Conservation (phyloP, 2,888 invertebrate genomes). For the Dysmachus trigonus region DNA sequence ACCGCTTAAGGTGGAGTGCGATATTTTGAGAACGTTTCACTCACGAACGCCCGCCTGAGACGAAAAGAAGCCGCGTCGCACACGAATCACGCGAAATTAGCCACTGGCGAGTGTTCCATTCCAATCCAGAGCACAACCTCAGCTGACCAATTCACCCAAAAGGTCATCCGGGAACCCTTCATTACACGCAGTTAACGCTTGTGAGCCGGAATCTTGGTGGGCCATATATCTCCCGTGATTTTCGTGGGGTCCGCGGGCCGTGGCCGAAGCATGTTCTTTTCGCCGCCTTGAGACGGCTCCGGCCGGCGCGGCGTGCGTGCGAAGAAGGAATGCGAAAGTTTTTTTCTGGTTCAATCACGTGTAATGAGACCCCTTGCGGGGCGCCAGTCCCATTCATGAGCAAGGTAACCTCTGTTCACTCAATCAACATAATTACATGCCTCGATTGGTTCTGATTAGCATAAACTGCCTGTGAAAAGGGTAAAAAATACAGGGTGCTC, state of each 20-base stretch:
- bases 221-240: conserved; percentile 19
- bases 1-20: not conserved
- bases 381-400: conserved; percentile 24
- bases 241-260: not conserved
- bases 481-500: conserved; percentile 31
- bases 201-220: not conserved
- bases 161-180: conserved; percentile 31
- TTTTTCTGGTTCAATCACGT: conserved; percentile 38
- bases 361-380: conserved; percentile 35
- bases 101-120: not conserved
- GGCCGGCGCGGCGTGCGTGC: conserved; percentile 14
- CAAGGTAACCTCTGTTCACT: conserved; percentile 27
- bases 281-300: not conserved
- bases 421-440: conserved; percentile 43
- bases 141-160: conserved; percentile 6
- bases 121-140: not conserved
- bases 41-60: not conserved
- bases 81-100: not conserved
- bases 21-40: not conserved
- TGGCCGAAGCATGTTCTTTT: conserved; percentile 19
- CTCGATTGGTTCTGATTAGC: conserved; percentile 46
- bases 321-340: conserved; percentile 26
- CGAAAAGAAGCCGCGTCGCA: not conserved
- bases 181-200: conserved; percentile 41
- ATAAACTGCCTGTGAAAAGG: conserved; percentile 49